phyloP scores from a whole-genome alignment of 2,888 invertebrate genomes.

The Nymphalis polychloros region DNA sequence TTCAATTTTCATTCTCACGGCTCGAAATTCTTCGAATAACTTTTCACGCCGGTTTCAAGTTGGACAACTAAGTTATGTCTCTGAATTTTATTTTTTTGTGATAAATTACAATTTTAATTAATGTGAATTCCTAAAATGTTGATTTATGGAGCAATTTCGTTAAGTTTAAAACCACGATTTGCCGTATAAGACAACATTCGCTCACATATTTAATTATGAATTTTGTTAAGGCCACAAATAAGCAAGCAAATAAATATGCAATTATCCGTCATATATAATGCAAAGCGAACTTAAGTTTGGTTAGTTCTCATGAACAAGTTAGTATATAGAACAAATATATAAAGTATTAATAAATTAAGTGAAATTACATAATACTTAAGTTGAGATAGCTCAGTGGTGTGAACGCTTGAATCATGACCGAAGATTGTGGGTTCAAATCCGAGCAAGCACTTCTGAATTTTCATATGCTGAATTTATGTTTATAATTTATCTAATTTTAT shows the following conservation, averaged over 20 bases:
- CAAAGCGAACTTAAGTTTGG: too few species aligned
- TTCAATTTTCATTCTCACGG: constrained; percentile 59
- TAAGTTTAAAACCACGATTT: constrained; percentile 3
- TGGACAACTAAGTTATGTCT: constrained; percentile 58
- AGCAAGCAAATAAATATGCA: neutral
- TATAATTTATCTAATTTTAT: too few species aligned
- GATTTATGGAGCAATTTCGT: constrained; percentile 10
- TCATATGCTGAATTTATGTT: too few species aligned
- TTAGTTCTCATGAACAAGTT: too few species aligned
- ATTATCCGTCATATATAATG: too few species aligned
- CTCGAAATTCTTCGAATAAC: constrained; percentile 59
- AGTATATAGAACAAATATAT: too few species aligned
- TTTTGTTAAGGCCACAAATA: neutral
- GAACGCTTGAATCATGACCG: too few species aligned
- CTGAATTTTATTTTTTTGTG: constrained; percentile 28
- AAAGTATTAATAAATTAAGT: too few species aligned
- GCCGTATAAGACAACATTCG: neutral
- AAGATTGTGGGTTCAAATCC: too few species aligned
- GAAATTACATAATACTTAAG: too few species aligned
- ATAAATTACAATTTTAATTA: constrained; percentile 25
- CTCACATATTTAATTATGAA: neutral
- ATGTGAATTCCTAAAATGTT: constrained; percentile 14
- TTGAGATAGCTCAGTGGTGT: too few species aligned
- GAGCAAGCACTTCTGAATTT: too few species aligned
- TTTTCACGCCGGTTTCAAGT: constrained; percentile 66